Percentiles rank a stretch among this genome's conserved stretches.
Evolutionary conservation across 2,797 vertebrate species (phyloP).

Genomic region (Avahi laniger): DNA sequence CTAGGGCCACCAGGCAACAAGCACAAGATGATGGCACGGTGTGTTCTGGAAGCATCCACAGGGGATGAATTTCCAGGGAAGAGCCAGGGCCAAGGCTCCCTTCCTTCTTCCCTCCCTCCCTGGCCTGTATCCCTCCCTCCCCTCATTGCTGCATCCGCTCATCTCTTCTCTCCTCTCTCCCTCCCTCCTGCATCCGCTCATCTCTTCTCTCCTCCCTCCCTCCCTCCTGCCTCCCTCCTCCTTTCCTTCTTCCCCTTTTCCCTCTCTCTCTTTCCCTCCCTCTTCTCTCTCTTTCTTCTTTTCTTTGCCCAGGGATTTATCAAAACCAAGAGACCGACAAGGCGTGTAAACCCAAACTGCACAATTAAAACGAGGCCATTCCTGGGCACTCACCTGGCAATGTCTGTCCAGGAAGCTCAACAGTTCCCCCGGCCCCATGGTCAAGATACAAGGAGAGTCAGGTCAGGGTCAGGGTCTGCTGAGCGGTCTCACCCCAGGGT

Average conservation of each 20-base stretch:
- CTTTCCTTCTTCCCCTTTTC: fast-evolving
- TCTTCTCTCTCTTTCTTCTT: neutral
- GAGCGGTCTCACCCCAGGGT: fast-evolving
- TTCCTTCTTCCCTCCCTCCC: neutral
- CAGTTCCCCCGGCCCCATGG: fast-evolving
- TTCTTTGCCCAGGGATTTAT: neutral
- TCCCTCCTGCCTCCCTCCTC: fast-evolving
- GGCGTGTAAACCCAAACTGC: too few species aligned
- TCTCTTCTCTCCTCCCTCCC: fast-evolving
- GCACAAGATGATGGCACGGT: fast-evolving
- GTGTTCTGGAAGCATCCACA: too few species aligned
- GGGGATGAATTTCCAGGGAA: fast-evolving
- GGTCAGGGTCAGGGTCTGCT: neutral
- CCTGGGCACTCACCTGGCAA: fast-evolving
- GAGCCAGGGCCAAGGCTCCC: too few species aligned
- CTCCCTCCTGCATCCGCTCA: fast-evolving
- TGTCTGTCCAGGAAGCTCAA: neutral
- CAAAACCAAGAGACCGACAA: neutral
- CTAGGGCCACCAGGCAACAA: neutral
- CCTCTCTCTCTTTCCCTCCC: neutral
- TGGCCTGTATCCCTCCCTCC: fast-evolving
- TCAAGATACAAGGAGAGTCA: fast-evolving
- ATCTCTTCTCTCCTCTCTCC: too few species aligned
- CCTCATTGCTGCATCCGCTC: fast-evolving
- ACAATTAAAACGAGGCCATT: fast-evolving